A percentile compares a stretch with the other conserved stretches of the same genome.
These are phyloP conservation scores for Actenoides hombroni DNA, from an alignment of 2,113 vertebrate species.

Conservation along the genomic window DNA sequence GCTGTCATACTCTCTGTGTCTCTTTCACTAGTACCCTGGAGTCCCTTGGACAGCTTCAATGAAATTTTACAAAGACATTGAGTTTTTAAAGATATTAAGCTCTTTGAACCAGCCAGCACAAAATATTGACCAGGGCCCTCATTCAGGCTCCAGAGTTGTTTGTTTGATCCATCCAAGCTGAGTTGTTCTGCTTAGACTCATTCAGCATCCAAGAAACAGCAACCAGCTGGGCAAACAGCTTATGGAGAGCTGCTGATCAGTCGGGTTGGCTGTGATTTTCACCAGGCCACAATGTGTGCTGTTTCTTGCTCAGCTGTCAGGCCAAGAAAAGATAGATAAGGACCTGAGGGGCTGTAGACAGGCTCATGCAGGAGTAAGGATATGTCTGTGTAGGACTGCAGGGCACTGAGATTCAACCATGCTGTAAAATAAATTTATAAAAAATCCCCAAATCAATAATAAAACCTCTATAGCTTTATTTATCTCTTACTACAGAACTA, in stretches of 20 bases:
- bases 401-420: neutral
- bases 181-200: conserved; percentile 30
- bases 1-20: neutral
- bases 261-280: fast-evolving
- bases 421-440: neutral
- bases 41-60: neutral
- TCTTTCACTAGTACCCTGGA: neutral
- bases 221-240: neutral
- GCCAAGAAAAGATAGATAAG: neutral
- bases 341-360: neutral
- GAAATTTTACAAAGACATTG: neutral
- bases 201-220: neutral
- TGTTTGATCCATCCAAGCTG: neutral
- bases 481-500: neutral
- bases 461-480: neutral
- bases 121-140: neutral
- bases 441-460: neutral
- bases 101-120: neutral
- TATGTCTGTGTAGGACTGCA: neutral
- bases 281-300: neutral
- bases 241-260: neutral
- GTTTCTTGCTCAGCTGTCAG: neutral
- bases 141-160: neutral
- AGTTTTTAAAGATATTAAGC: conserved; percentile 13
- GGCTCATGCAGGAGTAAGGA: neutral